phyloP scores from a whole-genome alignment of 1,140 invertebrate species.

The Chelonus insularis region DNA sequence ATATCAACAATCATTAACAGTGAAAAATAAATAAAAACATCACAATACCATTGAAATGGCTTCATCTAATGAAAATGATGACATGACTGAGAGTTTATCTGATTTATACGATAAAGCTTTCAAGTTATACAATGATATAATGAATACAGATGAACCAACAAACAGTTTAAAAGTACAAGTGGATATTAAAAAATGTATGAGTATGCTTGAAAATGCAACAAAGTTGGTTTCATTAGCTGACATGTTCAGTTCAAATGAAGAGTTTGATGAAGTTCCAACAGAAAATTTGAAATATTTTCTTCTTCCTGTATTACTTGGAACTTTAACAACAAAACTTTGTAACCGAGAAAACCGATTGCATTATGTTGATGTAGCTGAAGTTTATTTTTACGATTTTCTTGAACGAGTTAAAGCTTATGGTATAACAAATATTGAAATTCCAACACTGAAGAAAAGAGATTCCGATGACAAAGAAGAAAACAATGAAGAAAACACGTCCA shows the following conservation, averaged over 20 bases:
- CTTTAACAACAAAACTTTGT: conserved; percentile 71
- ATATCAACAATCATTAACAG: not conserved
- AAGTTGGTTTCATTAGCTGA: conserved; percentile 74
- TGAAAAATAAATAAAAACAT: not conserved
- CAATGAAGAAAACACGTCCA: not conserved
- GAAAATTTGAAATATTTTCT: conserved; percentile 83
- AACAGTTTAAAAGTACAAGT: conserved; percentile 67
- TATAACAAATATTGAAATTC: conserved; percentile 67
- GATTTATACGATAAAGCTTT: conserved; percentile 67
- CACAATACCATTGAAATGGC: too few relatives aligned
- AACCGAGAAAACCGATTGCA: conserved; percentile 66
- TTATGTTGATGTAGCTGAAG: conserved; percentile 72
- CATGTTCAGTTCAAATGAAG: conserved; percentile 88
- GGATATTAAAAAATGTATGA: conserved; percentile 71
- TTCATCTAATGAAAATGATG: not conserved
- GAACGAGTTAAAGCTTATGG: conserved; percentile 78
- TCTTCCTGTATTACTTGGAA: conserved; percentile 81
- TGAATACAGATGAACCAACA: conserved; percentile 62
- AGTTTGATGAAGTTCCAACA: conserved; percentile 82
- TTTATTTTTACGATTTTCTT: conserved; percentile 86
- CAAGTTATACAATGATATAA: conserved; percentile 63
- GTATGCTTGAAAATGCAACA: conserved; percentile 76
- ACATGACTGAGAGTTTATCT: conserved; percentile 45
- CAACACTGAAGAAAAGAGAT: conserved; percentile 41
- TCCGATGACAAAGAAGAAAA: conserved; percentile 33